Evolutionary conservation across 1,140 invertebrate species (phyloP), one percentile per base, ranked within the genome.

Genomic region (Zophobas atratus): DNA sequence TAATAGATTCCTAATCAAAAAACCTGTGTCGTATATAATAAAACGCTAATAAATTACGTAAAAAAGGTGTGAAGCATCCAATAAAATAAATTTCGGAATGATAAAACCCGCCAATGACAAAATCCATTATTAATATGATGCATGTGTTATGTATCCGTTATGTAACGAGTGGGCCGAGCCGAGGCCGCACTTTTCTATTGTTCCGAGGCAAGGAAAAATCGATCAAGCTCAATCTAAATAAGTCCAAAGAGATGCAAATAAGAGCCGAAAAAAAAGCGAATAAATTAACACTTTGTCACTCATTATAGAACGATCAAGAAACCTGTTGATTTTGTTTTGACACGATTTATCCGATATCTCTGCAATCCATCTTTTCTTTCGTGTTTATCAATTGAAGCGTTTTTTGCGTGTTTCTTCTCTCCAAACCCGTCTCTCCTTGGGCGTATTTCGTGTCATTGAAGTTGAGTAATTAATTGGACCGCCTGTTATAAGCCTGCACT

Each of bases 311-410:
- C 49, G 6, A 51, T 51, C 49, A 57, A 34, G 39, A 67, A 67
- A 67, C 60, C 60, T 41, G 60, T 67, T 67, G 39, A 67, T 67
- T 46, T 48, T 67, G 60, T 67, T 67, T 67, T 67, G 60, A 67
- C 60, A 67, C 20, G 35, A 20, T 67, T 67, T 36, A 20, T 67
- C 60, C 39, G 20, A 20, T 32, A 67, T 43, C 39, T 43, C 39
- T 32, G 43, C 60, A 67, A 67, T 67, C 60, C 38, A 67, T 67
- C 60, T 67, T 51, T 51, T 51, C n/a, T 20, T 6, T 51, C 20
- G 20, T 51, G n/a, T 51, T 51, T 51, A 51, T 51, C n/a, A 6
- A 51, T 51, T 20, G 4, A 51, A 20, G 49, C 43, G 43, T 46
- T 46, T 46, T 46, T 46, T 46, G 43, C 43, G 43, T 46, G 3